phyloP scores from a whole-genome alignment of 2,113 vertebrate genomes.

The Hystrix brachyura region DNA sequence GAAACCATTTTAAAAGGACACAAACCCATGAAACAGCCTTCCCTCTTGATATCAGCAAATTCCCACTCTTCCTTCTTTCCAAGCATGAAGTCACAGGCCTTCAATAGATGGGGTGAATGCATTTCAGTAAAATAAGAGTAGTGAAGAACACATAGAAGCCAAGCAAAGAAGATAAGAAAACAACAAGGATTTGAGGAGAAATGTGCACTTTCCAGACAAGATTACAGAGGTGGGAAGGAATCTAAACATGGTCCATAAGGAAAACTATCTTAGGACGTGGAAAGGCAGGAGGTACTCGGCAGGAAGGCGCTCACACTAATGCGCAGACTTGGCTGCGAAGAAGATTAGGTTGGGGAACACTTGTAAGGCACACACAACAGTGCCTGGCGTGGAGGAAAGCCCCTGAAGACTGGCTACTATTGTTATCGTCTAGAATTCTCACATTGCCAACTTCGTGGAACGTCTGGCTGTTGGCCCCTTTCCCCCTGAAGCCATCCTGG shows the following conservation, averaged over 20 bases:
- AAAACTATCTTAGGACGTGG: neutral
- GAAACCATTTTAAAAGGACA: neutral
- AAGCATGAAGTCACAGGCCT: neutral
- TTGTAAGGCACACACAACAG: neutral
- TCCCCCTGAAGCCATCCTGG: neutral
- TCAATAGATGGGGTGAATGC: neutral
- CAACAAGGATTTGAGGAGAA: neutral
- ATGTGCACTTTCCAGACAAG: neutral
- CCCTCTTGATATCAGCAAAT: neutral
- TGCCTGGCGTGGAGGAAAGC: neutral
- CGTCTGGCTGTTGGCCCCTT: too few relatives aligned
- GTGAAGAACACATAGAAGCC: neutral
- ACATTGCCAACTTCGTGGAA: neutral
- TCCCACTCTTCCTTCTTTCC: neutral
- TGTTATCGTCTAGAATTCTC: neutral
- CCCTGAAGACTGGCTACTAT: fast-evolving
- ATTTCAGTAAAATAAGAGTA: neutral
- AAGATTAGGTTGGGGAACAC: neutral
- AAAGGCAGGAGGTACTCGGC: neutral
- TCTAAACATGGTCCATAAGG: neutral
- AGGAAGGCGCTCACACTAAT: neutral
- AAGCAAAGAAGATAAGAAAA: neutral
- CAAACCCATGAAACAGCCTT: neutral
- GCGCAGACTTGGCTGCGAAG: neutral
- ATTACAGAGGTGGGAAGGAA: neutral